Conservation (phyloP, 2,888 invertebrate species). For the Eugnorisma glareosa region DNA sequence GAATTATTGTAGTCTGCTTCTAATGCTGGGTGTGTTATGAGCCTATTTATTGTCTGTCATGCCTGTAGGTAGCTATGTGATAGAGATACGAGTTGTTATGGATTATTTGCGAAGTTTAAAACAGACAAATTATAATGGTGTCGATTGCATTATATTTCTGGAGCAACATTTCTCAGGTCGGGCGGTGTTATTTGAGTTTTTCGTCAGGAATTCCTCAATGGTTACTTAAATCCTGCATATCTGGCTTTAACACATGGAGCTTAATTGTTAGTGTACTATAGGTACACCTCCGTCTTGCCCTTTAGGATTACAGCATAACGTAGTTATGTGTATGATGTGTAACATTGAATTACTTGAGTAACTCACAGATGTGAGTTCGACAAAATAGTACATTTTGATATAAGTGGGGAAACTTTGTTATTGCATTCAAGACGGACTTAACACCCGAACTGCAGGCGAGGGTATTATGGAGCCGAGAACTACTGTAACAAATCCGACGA, state of each 20-base stretch:
- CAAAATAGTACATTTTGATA: too few species aligned
- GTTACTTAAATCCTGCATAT: neutral
- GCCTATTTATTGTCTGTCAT: constrained; percentile 24
- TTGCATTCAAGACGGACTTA: too few species aligned
- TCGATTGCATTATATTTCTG: neutral
- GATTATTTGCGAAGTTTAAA: neutral
- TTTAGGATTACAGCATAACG: neutral
- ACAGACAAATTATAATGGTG: neutral
- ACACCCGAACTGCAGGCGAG: too few species aligned
- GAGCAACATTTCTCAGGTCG: neutral
- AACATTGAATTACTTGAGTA: neutral
- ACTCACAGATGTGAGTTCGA: neutral
- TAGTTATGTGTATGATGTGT: neutral
- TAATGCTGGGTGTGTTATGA: constrained; percentile 48
- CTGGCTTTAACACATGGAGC: neutral
- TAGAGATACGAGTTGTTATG: neutral
- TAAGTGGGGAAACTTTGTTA: too few species aligned
- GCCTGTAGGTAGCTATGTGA: neutral
- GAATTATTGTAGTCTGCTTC: constrained; percentile 71
- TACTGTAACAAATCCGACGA: too few species aligned
- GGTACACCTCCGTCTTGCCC: neutral
- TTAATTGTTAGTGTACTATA: neutral
- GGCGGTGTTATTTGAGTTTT: neutral
- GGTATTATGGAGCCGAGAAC: too few species aligned
- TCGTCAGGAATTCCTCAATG: neutral